A percentile compares a stretch with the other conserved stretches of the same genome.
Conservation (phyloP, 2,113 vertebrate genomes). For the Lates calcarifer region DNA sequence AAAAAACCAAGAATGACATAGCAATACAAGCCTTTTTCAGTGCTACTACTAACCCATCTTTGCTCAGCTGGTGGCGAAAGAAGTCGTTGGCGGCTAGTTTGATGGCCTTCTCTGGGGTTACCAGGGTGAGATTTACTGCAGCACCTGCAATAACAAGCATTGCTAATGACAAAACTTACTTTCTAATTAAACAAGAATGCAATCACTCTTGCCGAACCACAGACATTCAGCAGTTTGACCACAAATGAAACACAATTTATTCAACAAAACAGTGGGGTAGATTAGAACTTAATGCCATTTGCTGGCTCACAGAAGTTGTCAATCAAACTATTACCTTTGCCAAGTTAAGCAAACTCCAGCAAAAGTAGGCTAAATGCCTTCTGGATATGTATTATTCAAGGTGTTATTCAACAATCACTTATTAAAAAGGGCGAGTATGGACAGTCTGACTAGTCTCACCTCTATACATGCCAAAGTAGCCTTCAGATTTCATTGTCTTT, state of each 20-base stretch:
- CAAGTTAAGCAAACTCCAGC: not conserved
- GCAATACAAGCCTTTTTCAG: not conserved
- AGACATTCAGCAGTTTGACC: not conserved
- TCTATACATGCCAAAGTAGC: slow-evolving; percentile 92
- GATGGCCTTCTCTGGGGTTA: slow-evolving; percentile 88
- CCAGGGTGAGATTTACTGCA: slow-evolving; percentile 86
- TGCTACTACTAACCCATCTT: slow-evolving; percentile 81
- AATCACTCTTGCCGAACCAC: not conserved
- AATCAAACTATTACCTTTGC: not conserved
- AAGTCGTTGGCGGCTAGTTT: slow-evolving; percentile 88
- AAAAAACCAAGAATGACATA: not conserved
- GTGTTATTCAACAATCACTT: not conserved
- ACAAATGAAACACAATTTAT: not conserved
- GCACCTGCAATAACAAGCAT: slow-evolving; percentile 78
- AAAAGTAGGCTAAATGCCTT: not conserved
- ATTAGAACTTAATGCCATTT: not conserved
- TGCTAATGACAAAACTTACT: not conserved
- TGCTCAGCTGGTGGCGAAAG: slow-evolving; percentile 84
- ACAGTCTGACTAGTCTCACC: slow-evolving; percentile 74
- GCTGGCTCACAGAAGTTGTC: not conserved
- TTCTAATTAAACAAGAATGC: not conserved
- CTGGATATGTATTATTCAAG: not conserved
- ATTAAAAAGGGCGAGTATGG: not conserved
- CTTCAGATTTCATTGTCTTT: slow-evolving; percentile 88
- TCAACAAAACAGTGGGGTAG: not conserved